Evolutionary conservation across 1,140 invertebrate species (phyloP).

Genomic region (Megalopta genalis): DNA sequence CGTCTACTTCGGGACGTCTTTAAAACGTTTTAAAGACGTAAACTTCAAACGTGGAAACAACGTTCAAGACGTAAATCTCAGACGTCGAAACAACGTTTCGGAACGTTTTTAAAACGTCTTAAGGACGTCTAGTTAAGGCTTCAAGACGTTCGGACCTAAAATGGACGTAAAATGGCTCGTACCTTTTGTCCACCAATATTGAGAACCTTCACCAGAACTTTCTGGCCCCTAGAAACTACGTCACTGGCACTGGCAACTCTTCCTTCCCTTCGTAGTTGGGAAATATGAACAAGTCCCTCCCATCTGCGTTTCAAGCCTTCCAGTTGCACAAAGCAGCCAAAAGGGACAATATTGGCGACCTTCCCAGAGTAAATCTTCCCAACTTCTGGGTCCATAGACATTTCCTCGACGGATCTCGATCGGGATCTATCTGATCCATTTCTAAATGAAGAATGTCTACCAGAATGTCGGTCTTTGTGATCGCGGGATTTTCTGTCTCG

Average conservation of each 20-base stretch:
- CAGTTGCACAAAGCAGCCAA: slow-evolving; percentile 98
- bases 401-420: slow-evolving; percentile 70
- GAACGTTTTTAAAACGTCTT: too few species aligned
- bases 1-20: too few species aligned
- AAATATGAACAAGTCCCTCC: slow-evolving; percentile 99
- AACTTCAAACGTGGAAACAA: too few species aligned
- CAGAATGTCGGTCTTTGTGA: slow-evolving; percentile 51
- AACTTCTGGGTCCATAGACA: slow-evolving; percentile 79
- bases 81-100: too few species aligned
- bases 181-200: slow-evolving; percentile 95
- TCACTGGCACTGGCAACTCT: slow-evolving; percentile 96
- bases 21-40: too few species aligned
- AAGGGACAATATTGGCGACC: slow-evolving; percentile 97
- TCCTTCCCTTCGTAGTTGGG: slow-evolving; percentile 95
- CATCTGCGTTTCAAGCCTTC: slow-evolving; percentile 93
- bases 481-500: slow-evolving; percentile 55
- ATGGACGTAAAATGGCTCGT: neutral
- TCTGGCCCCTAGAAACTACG: slow-evolving; percentile 94
- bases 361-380: slow-evolving; percentile 94
- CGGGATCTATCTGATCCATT: slow-evolving; percentile 56
- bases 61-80: too few species aligned
- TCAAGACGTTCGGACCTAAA: too few species aligned
- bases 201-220: slow-evolving; percentile 93
- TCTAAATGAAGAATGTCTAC: slow-evolving; percentile 26
- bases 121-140: too few species aligned